Percentiles rank a stretch among this genome's conserved stretches.
Evolutionary conservation across 2,113 vertebrate species (phyloP).

Genomic region (zebrafish (Danio rerio)): DNA sequence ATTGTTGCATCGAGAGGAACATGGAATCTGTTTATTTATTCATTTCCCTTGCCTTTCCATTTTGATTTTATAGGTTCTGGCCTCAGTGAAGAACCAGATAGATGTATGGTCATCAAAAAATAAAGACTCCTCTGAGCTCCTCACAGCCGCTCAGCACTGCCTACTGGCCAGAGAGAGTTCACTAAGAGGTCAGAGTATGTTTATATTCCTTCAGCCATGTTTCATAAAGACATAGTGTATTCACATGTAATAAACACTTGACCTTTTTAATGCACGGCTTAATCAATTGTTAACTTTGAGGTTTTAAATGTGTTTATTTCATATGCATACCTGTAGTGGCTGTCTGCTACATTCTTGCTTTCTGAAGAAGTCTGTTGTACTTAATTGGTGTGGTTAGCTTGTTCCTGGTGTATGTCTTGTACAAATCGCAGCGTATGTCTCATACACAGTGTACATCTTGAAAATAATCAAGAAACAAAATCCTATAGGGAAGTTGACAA

Average conservation of each 20-base stretch:
- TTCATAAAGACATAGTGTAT: neutral
- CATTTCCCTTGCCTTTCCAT: neutral
- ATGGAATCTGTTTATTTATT: neutral
- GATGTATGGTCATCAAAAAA: slow-evolving; percentile 83
- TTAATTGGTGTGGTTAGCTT: neutral
- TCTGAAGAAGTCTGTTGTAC: neutral
- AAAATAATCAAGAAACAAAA: no score
- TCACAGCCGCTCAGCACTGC: slow-evolving; percentile 90
- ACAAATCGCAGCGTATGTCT: neutral
- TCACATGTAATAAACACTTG: neutral
- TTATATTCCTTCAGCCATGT: neutral
- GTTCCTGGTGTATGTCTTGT: no score
- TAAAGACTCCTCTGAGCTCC: slow-evolving; percentile 86
- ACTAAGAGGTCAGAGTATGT: slow-evolving; percentile 66
- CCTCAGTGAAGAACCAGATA: slow-evolving; percentile 94
- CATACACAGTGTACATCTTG: no score
- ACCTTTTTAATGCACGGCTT: neutral
- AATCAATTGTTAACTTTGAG: neutral
- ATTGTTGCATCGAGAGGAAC: neutral
- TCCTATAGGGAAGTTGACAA: no score
- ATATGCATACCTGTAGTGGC: neutral
- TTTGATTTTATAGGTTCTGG: slow-evolving; percentile 82
- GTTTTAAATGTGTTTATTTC: neutral
- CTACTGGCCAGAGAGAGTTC: slow-evolving; percentile 85
- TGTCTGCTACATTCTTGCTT: neutral